phyloP scores from a whole-genome alignment of 1,140 invertebrate genomes.

The Drosophila pruinosa region DNA sequence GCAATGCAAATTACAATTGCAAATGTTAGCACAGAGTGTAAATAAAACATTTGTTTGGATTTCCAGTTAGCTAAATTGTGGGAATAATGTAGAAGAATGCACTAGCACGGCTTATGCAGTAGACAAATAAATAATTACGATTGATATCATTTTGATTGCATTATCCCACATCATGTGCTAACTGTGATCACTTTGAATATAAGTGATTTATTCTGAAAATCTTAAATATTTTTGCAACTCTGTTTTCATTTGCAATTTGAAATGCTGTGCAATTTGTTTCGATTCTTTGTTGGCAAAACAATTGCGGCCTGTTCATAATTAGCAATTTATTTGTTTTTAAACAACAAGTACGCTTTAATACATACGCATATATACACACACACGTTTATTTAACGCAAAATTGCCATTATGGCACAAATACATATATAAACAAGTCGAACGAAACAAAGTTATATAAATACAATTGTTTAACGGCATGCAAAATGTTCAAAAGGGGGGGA shows the following conservation, averaged over 20 bases:
- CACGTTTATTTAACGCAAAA: conserved; percentile 39
- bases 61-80: conserved; percentile 27
- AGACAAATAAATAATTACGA: not conserved
- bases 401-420: conserved; percentile 40
- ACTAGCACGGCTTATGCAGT: not conserved
- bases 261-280: conserved; percentile 25
- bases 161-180: not conserved
- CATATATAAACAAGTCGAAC: not conserved
- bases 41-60: conserved; percentile 21
- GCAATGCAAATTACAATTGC: not conserved
- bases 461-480: not conserved
- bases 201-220: not conserved
- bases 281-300: not conserved
- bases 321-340: conserved; percentile 11
- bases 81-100: not conserved
- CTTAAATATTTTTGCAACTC: not conserved
- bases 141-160: not conserved
- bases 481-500: not conserved
- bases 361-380: not conserved
- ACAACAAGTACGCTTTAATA: not conserved
- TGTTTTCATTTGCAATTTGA: conserved; percentile 28
- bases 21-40: conserved; percentile 3
- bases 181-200: not conserved
- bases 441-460: conserved; percentile 30
- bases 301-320: conserved; percentile 6